Evolutionary conservation across 2,113 vertebrate species (phyloP).

Genomic region (Corydoras maculifer): DNA sequence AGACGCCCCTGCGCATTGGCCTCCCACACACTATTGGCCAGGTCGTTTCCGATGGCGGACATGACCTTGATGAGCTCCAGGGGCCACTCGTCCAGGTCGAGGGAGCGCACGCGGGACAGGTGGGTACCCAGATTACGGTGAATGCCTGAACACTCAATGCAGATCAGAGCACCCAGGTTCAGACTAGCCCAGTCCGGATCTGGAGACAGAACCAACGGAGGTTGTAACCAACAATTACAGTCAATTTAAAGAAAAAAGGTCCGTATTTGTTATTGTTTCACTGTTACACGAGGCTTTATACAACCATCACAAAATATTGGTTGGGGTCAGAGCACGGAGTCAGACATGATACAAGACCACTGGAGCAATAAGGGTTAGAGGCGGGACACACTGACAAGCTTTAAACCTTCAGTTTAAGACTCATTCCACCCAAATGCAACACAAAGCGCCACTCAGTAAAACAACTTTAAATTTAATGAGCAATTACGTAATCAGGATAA

Average conservation of each 20-base stretch:
- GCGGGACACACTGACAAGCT: too few species aligned
- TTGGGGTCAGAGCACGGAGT: too few species aligned
- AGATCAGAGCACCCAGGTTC: constrained; percentile 94
- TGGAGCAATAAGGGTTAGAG: too few species aligned
- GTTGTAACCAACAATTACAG: not conserved
- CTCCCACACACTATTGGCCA: constrained; percentile 94
- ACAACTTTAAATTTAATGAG: too few species aligned
- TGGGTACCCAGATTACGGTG: constrained; percentile 95
- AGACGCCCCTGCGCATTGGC: constrained; percentile 79
- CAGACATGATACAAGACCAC: too few species aligned
- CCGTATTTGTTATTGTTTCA: too few species aligned
- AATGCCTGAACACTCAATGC: constrained; percentile 97
- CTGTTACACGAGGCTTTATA: too few species aligned
- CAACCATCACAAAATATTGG: too few species aligned
- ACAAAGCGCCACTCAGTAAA: too few species aligned
- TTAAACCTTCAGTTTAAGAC: too few species aligned
- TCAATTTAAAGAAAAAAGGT: not conserved
- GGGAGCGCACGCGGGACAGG: constrained; percentile 87
- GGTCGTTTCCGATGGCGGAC: constrained; percentile 89
- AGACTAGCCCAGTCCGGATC: constrained; percentile 96
- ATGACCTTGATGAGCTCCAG: constrained; percentile 92
- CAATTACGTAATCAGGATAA: too few species aligned
- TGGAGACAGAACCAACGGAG: constrained; percentile 35
- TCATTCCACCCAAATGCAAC: too few species aligned
- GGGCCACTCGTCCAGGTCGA: constrained; percentile 96